A percentile compares a stretch with the other conserved stretches of the same genome.
These are phyloP conservation scores for Triops cancriformis DNA, from an alignment of 1,140 invertebrate species.

Conservation along the genomic window DNA sequence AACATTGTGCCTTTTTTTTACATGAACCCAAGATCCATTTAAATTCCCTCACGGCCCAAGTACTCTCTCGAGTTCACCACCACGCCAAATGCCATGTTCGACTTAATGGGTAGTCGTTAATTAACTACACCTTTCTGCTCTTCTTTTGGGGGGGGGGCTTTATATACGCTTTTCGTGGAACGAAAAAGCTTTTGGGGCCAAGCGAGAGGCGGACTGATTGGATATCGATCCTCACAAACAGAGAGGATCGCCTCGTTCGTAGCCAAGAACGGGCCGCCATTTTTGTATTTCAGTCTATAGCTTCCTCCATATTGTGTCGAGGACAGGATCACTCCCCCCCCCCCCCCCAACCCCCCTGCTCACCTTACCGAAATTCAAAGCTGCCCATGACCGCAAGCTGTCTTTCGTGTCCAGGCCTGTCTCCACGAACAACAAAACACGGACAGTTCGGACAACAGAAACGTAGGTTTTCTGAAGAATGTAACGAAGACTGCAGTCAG, in stretches of 20 bases:
- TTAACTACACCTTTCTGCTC: background rate
- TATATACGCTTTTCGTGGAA: background rate
- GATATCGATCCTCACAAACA: background rate
- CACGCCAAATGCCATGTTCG: slow-evolving; percentile 5
- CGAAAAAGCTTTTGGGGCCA: background rate
- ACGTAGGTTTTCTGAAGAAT: background rate
- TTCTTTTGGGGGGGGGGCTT: background rate
- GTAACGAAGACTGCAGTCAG: background rate
- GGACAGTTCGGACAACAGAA: background rate
- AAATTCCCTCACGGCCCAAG: background rate
- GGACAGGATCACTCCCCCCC: background rate
- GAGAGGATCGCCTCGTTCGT: background rate
- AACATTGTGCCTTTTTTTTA: background rate
- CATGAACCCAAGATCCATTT: background rate
- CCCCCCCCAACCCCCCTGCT: background rate
- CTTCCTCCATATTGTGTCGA: background rate
- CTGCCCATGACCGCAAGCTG: background rate
- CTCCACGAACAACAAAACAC: background rate
- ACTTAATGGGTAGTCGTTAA: slow-evolving; percentile 1
- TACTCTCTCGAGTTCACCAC: background rate
- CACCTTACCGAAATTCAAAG: background rate
- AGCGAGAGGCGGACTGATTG: slow-evolving; percentile 8
- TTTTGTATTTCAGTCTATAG: background rate
- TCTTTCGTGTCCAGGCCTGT: background rate
- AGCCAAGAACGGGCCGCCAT: background rate